Conservation (phyloP, 1,140 invertebrate genomes). For the Lasioglossum baleicum region DNA sequence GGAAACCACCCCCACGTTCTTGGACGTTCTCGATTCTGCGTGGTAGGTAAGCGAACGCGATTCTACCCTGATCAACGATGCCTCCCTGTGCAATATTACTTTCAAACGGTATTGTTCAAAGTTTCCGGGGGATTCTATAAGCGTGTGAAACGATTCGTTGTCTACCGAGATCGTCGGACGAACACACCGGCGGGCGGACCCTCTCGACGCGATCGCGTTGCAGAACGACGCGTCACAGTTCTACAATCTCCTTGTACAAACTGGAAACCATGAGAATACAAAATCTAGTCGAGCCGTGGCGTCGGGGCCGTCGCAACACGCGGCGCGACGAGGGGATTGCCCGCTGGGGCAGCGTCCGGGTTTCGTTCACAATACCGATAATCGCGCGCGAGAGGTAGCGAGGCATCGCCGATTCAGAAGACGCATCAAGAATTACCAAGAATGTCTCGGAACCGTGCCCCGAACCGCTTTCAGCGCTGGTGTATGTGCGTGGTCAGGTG, state of each 20-base stretch:
- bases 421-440: neutral
- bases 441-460: neutral
- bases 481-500: constrained; percentile 94
- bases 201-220: neutral
- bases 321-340: neutral
- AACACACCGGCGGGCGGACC: too few species aligned
- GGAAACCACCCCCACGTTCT: neutral
- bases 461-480: constrained; percentile 71
- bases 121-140: neutral
- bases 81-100: neutral
- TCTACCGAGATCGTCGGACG: neutral
- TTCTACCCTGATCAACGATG: neutral
- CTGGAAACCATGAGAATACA: neutral
- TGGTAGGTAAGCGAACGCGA: too few species aligned
- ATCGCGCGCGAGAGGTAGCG: neutral
- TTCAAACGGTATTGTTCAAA: neutral
- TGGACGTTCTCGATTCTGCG: constrained; percentile 6
- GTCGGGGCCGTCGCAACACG: neutral
- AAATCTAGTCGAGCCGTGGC: neutral
- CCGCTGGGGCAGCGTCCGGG: neutral
- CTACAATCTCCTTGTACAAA: neutral
- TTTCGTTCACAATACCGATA: neutral
- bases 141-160: neutral
- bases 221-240: neutral
- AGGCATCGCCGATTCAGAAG: too few species aligned